A percentile compares a stretch with the other conserved stretches of the same genome.
Conservation (phyloP, 2,888 invertebrate species). For the Meghimatium bilineatum region DNA sequence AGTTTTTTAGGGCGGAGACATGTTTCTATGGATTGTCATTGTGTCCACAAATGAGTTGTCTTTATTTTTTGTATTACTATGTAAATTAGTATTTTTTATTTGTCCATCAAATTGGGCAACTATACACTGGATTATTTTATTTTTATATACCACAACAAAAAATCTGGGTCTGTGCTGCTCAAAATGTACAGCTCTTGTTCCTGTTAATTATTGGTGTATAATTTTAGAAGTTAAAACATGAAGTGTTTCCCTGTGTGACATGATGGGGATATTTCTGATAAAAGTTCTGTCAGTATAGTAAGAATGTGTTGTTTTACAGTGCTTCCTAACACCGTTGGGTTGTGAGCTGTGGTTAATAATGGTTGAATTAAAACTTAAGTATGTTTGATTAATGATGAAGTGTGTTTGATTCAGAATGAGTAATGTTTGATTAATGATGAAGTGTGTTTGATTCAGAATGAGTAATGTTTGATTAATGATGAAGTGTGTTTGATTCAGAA, state of each 20-base stretch:
- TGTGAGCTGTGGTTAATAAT: background rate
- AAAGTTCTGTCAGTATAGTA: background rate
- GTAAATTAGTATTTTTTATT: background rate
- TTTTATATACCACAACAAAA: background rate
- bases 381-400: too few species aligned
- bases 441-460: too few species aligned
- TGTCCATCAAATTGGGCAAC: background rate
- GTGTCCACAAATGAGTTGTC: too few species aligned
- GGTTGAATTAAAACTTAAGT: too few species aligned
- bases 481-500: too few species aligned
- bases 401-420: too few species aligned
- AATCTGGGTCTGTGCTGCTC: conserved; percentile 10
- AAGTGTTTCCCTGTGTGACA: background rate
- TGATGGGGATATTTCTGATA: background rate
- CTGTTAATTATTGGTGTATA: background rate
- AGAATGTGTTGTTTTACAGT: background rate
- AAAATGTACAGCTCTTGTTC: conserved; percentile 2
- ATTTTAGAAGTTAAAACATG: background rate
- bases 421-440: too few species aligned
- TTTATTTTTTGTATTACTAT: too few species aligned
- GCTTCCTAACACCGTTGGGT: background rate
- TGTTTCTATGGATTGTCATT: too few species aligned
- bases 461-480: too few species aligned
- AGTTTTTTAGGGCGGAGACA: too few species aligned
- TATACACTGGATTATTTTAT: background rate